Base-by-base conservation (phyloP, 2,113 vertebrate species). In the Ursus arctos region DNA sequence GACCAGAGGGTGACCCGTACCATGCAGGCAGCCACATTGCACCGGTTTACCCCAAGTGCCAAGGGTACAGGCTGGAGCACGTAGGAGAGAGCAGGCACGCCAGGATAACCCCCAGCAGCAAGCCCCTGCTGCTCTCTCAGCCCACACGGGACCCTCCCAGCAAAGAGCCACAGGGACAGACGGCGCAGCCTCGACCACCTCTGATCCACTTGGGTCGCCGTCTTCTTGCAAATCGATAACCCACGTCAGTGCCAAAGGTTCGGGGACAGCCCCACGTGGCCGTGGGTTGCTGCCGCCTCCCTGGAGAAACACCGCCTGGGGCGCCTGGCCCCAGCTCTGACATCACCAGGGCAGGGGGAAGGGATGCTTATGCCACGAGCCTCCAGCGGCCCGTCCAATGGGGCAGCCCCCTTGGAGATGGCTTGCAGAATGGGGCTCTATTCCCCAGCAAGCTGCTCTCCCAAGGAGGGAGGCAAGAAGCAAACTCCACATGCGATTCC, bases 401-500 rank as follows among this genome's bases (percentile, higher is more conserved):
- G 26, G 24, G 21, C 7, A 9, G 49, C 1, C 14, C 47, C 63
- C 28, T 24, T 3, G 3, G 59, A 43, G 31, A 26, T 26, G 12
- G n/a, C 22, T 7, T 24, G 1, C 19, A 26, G 51, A 85, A 71
- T 10, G 16, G 26, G 59, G 87, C 22, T 43, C 55, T 2, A 12
- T 19, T 77, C n/a, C 53, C 59, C 31, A 63, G 83, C 22, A 81
- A 36, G 67, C 47, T 49, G 67, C 16, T 67, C 28, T 36, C 49
- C 59, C 7, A 12, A 47, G 22, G 36, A 81, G 47, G 63, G 36
- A 86, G 40, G 63, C 63, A 55, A 49, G 63, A 80, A 40, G 43
- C 14, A 67, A 51, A 15, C 3, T 16, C 47, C 26, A 26, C 0
- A 1, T 2, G 9, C 22, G 19, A 55, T 4, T 31, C 81, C 7